Evolutionary conservation across 2,113 vertebrate genomes (phyloP), one percentile per base, ranked within the genome.

Genomic region (Ptychochromis oligacanthus): DNA sequence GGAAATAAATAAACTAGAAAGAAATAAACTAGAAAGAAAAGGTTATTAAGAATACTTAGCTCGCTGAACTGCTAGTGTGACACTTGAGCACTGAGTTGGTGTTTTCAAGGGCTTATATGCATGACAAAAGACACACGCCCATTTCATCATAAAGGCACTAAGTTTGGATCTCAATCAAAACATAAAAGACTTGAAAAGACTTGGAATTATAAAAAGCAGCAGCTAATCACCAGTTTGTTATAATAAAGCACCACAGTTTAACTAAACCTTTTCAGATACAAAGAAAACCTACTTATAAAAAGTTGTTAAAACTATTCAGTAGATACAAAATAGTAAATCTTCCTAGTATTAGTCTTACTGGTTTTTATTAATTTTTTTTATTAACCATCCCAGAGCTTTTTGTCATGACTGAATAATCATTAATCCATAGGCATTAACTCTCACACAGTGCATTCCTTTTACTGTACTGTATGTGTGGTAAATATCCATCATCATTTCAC

Each of bases 401-500:
- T 36, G 75, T 17, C 34, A 24, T 62, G 77, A 82, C 26, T 79
- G 54, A 26, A 61, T 78, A 56, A 72, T 72, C 7, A 85, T 87
- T 76, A 59, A 83, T 93, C 86, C 75, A 43, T 34, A 34, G 26
- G 38, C 55, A 77, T 75, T 79, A 83, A 43, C 34, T 80, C 46
- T 75, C 64, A 55, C 40, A 9, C 10, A 60, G 61, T 80, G 24
- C 40, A 56, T 65, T 79, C 70, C 54, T 79, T 62, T 84, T 67
- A 80, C 57, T 82, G 82, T 67, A 80, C 57, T 82, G 82, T 81
- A 77, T 54, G 65, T 80, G 89, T 87, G 90, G 88, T 93, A 91
- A 93, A 92, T 93, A 94, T 95, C 89, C 84, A 85, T 93, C 89
- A 92, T 88, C 79, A 83, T 93, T 91, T 91, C 87, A 86, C 85